Conservation (phyloP, 2,113 vertebrate species). For the Alouatta palliata region DNA sequence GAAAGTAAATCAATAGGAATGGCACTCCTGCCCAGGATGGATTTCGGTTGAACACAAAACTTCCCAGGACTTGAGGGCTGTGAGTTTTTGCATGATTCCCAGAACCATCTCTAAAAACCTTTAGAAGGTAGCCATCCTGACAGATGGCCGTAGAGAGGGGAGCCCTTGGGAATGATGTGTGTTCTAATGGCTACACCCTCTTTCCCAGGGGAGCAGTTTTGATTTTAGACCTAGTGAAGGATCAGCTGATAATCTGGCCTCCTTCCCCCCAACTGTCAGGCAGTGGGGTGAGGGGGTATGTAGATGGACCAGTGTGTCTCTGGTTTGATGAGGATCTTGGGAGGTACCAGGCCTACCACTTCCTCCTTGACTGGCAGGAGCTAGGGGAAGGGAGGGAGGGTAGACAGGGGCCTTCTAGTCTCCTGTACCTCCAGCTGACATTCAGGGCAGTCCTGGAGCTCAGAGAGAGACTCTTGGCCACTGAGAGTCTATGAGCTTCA, state of each 20-base stretch:
- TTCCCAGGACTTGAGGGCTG: not conserved
- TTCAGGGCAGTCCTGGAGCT: not conserved
- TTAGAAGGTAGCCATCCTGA: not conserved
- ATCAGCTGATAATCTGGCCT: not conserved
- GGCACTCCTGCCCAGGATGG: not conserved
- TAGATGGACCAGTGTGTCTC: not conserved
- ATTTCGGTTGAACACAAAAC: not conserved
- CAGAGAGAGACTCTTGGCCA: not conserved
- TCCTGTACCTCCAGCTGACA: not conserved
- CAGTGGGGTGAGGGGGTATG: not conserved
- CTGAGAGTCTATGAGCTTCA: not conserved
- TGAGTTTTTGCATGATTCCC: not conserved
- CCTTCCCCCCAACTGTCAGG: not conserved
- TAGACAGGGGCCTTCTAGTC: not conserved
- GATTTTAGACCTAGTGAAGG: not conserved
- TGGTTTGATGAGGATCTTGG: not conserved
- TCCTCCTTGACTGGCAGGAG: not conserved
- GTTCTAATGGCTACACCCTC: not conserved
- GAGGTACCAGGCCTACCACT: not conserved
- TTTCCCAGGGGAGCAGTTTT: not conserved
- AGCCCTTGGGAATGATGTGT: not conserved
- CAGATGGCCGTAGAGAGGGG: not conserved
- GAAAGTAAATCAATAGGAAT: not conserved
- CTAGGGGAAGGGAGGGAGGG: not conserved
- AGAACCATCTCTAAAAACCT: not conserved